Evolutionary conservation across 2,113 vertebrate genomes (phyloP), one percentile per base, ranked within the genome.

Genomic region (Channa argus): DNA sequence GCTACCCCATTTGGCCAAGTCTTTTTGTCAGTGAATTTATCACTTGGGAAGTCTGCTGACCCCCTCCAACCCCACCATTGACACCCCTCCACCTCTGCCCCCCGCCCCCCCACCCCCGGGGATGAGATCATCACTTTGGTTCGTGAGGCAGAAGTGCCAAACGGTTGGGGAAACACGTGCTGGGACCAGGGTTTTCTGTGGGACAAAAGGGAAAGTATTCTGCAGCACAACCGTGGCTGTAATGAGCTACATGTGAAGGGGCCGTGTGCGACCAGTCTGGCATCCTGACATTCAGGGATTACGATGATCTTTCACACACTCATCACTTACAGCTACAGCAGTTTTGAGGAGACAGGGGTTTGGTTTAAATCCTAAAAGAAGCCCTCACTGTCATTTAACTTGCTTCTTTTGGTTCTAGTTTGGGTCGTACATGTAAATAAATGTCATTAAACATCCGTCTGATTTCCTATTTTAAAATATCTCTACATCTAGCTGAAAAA

Each of bases 81-180:
- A 80, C 85, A 85, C 82, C 66, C 24, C 24, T 24, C 24, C 77
- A 3, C 67, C 24, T 24, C 12, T 24, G 24, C 34, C 14, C 61
- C 38, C 46, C 63, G 54, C 56, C 52, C 53, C 39, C 51, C 60
- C 76, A 78, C 71, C 79, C 80, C 69, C 44, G 68, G 89, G 76
- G 83, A 89, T 92, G 88, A 93, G 75, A 70, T 91, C 91, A 92
- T 86, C 89, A 77, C 84, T 92, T 78, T 65, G 80, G 89, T 91
- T 87, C 86, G 86, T 85, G 79, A 54, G 86, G 72, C 66, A 71
- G 77, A 78, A 77, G 86, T 71, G 63, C 71, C 80, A 84, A 24
- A 77, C 84, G 87, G 83, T 82, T 80, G 69, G 74, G 72, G 71
- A 63, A 83, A 74, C 55, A 33, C 76, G 80, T 76, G 74, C 72